A percentile compares a stretch with the other conserved stretches of the same genome.
Evolutionary conservation across 2,888 invertebrate genomes (phyloP).

Genomic region (Chymomyza amoena): DNA sequence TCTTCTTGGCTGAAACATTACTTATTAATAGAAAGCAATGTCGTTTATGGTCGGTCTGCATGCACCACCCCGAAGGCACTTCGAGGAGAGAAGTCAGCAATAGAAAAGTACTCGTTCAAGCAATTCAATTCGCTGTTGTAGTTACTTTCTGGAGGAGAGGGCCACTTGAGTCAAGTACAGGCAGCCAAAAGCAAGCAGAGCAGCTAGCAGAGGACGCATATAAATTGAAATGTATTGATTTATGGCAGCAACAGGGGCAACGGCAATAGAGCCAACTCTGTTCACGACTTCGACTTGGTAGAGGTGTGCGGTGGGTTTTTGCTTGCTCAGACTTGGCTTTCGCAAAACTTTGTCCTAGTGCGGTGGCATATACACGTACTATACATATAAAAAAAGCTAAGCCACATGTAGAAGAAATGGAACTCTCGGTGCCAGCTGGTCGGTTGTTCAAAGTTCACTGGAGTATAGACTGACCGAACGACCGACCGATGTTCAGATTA

Average conservation of each 20-base stretch:
- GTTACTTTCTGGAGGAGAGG: slow-evolving; percentile 46
- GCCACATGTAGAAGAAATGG: not conserved
- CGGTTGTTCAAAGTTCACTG: slow-evolving; percentile 59
- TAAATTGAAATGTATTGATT: slow-evolving; percentile 67
- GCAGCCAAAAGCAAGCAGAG: slow-evolving; percentile 16
- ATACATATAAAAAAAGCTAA: not conserved
- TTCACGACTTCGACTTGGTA: not conserved
- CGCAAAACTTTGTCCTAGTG: slow-evolving; percentile 51
- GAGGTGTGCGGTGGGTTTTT: slow-evolving; percentile 36
- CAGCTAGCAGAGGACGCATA: slow-evolving; percentile 37
- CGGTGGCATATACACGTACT: not conserved
- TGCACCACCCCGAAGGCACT: no score
- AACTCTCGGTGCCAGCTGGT: slow-evolving; percentile 14
- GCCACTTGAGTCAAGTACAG: slow-evolving; percentile 36
- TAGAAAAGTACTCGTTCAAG: slow-evolving; percentile 38
- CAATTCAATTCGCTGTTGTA: slow-evolving; percentile 47
- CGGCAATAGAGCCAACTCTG: slow-evolving; percentile 6
- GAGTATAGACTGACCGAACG: slow-evolving; percentile 51
- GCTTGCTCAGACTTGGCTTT: slow-evolving; percentile 7
- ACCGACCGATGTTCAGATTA: slow-evolving; percentile 30
- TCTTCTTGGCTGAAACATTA: slow-evolving; percentile 15
- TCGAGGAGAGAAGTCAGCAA: not conserved
- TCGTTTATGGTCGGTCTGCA: slow-evolving; percentile 1
- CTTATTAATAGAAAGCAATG: slow-evolving; percentile 32
- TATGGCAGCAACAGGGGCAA: slow-evolving; percentile 45